A percentile compares a stretch with the other conserved stretches of the same genome.
These are phyloP conservation scores for Glomeris maerens DNA, from an alignment of 1,140 invertebrate species.

Conservation along the genomic window DNA sequence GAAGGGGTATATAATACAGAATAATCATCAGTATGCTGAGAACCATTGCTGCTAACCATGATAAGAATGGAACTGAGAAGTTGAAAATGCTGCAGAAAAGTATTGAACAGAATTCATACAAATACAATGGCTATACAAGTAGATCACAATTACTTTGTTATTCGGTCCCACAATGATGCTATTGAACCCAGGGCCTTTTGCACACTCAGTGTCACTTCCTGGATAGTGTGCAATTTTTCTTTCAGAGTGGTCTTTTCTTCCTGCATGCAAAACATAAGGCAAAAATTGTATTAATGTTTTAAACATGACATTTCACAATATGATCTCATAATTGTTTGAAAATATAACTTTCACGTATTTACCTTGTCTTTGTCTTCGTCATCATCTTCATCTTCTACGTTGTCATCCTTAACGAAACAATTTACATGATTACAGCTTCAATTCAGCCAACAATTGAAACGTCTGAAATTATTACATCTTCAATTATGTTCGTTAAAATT, in stretches of 20 bases:
- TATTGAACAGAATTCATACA: conserved; percentile 7
- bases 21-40: conserved; percentile 53
- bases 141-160: conserved; percentile 64
- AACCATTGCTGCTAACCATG: conserved; percentile 72
- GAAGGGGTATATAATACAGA: conserved; percentile 77
- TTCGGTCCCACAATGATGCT: conserved; percentile 75
- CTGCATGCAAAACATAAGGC: conserved; percentile 36
- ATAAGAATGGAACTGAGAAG: conserved; percentile 92
- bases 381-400: conserved; percentile 48
- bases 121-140: background rate
- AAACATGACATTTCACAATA: background rate
- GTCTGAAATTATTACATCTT: background rate
- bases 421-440: no score
- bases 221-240: conserved; percentile 81
- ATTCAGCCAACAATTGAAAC: no score
- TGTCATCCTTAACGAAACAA: no score
- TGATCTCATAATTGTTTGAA: background rate
- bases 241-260: conserved; percentile 93
- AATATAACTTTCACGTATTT: conserved; percentile 12
- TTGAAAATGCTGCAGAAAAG: conserved; percentile 69
- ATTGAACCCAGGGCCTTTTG: conserved; percentile 87
- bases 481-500: background rate
- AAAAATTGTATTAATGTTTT: conserved; percentile 19
- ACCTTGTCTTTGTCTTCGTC: conserved; percentile 61
- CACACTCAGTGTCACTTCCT: conserved; percentile 86